Percentiles rank a stretch among this genome's conserved stretches.
phyloP scores from a whole-genome alignment of 2,888 invertebrate genomes.

The Alitta virens region DNA sequence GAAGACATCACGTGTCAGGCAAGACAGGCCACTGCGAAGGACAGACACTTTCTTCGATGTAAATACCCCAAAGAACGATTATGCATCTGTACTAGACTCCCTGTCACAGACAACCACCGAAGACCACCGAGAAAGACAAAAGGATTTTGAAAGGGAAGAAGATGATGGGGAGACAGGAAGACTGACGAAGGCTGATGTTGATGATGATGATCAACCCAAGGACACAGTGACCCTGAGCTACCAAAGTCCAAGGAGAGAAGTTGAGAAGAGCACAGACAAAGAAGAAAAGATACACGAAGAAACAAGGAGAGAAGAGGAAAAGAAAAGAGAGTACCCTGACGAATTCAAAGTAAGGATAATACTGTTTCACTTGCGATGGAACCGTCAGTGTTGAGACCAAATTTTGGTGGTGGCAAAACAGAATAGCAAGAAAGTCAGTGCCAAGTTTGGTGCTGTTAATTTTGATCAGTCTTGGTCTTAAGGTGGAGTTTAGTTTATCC shows the following conservation, averaged over 20 bases:
- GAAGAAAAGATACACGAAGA: no score
- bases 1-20: not conserved
- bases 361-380: no score
- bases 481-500: no score
- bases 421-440: no score
- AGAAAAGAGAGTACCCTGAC: not conserved
- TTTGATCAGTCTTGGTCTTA: no score
- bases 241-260: not conserved
- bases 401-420: no score
- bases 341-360: no score
- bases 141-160: conserved; percentile 20
- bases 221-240: not conserved
- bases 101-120: conserved; percentile 12
- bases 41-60: conserved; percentile 27
- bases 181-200: not conserved
- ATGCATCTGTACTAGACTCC: conserved; percentile 26
- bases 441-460: no score
- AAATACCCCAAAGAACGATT: conserved; percentile 19
- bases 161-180: not conserved
- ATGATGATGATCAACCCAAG: not conserved
- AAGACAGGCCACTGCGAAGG: not conserved
- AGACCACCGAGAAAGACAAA: not conserved
- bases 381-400: no score
- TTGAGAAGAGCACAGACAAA: no score
- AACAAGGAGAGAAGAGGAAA: no score